phyloP scores from a whole-genome alignment of 2,797 vertebrate species.

The Sebastes miniatus region DNA sequence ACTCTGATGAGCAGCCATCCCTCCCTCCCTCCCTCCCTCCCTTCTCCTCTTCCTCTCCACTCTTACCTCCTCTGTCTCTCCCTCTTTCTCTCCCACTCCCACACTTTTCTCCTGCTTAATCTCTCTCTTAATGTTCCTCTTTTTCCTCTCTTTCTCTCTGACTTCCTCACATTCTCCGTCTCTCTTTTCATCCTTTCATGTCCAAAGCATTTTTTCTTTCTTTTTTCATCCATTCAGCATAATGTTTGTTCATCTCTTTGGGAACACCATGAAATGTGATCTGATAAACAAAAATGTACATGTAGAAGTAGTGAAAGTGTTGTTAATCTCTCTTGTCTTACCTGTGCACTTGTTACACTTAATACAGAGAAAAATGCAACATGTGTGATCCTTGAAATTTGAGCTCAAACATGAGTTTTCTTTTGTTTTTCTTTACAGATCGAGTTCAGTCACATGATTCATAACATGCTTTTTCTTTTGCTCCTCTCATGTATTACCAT shows the following conservation, averaged over 20 bases:
- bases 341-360: neutral
- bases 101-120: slow-evolving; percentile 62
- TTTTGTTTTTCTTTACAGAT: neutral
- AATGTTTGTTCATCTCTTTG: neutral
- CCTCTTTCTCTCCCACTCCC: slow-evolving; percentile 46
- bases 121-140: slow-evolving; percentile 51
- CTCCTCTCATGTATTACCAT: neutral
- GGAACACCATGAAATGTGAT: neutral
- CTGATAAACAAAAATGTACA: neutral
- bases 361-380: neutral
- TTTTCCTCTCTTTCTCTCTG: slow-evolving; percentile 37
- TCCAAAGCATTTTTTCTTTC: neutral
- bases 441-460: neutral
- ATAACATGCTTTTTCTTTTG: neutral
- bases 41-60: slow-evolving; percentile 16
- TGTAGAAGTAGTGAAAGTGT: neutral
- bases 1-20: slow-evolving; percentile 78
- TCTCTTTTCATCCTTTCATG: slow-evolving; percentile 19
- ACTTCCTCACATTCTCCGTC: slow-evolving; percentile 30
- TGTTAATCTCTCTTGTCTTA: neutral
- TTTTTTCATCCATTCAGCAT: neutral
- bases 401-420: neutral
- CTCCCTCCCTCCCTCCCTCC: slow-evolving; percentile 46
- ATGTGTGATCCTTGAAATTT: neutral
- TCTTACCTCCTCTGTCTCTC: slow-evolving; percentile 9